These are phyloP conservation scores for Drosophila mimica DNA, from an alignment of 2,888 invertebrate species.

Conservation along the genomic window DNA sequence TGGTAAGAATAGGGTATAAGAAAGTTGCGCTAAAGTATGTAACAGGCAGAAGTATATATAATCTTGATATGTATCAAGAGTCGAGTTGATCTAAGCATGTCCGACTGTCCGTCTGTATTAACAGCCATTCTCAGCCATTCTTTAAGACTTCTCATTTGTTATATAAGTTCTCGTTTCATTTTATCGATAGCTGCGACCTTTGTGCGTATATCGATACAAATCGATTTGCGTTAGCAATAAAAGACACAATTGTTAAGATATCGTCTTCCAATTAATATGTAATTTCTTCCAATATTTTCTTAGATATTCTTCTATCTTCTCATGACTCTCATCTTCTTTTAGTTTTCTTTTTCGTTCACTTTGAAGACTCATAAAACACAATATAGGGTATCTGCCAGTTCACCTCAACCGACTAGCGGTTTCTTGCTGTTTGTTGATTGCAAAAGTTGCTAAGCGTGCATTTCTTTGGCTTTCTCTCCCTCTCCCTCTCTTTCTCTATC, in stretches of 20 bases:
- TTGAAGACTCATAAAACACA: too few species aligned
- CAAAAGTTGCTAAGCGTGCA: slow-evolving; percentile 52
- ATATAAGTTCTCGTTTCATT: not conserved
- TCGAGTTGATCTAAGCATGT: not conserved
- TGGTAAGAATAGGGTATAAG: not conserved
- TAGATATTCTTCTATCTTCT: too few species aligned
- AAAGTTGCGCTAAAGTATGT: not conserved
- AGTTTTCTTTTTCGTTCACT: too few species aligned
- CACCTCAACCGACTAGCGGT: not conserved
- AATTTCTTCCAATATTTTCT: too few species aligned
- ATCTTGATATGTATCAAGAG: not conserved
- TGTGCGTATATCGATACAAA: not conserved
- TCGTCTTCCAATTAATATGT: too few species aligned
- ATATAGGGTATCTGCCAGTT: not conserved
- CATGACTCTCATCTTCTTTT: too few species aligned
- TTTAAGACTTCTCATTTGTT: not conserved
- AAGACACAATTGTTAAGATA: not conserved
- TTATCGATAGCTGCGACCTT: not conserved
- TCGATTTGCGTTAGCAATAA: not conserved
- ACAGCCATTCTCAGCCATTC: not conserved
- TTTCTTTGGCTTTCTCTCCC: slow-evolving; percentile 1
- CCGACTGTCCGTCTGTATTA: not conserved
- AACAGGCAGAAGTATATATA: not conserved
- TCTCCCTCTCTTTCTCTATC: too few species aligned
- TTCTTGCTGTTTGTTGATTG: slow-evolving; percentile 57